phyloP scores from a whole-genome alignment of 1,140 invertebrate genomes.

The Leptinotarsa undecemlineata region DNA sequence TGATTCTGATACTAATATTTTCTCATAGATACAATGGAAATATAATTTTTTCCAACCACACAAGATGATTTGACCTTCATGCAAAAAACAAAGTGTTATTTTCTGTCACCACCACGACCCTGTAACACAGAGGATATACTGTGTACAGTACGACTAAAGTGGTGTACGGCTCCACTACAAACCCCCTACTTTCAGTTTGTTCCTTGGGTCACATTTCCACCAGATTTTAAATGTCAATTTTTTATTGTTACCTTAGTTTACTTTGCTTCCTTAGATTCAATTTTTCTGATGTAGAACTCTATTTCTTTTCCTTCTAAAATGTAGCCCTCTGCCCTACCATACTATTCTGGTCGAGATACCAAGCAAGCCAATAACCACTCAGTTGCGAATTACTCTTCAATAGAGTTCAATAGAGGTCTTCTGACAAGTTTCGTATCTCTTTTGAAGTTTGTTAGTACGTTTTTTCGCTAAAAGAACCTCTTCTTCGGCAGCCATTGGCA shows the following conservation, averaged over 20 bases:
- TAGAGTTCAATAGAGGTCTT: conserved; percentile 87
- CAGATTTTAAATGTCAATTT: not conserved
- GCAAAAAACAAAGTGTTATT: too few relatives aligned
- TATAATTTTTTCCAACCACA: too few relatives aligned
- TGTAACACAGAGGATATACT: too few relatives aligned
- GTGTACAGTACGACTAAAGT: too few relatives aligned
- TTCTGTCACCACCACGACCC: too few relatives aligned
- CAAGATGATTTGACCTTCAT: too few relatives aligned
- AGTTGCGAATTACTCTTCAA: conserved; percentile 97
- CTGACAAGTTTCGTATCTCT: conserved; percentile 93
- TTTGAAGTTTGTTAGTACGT: conserved; percentile 87
- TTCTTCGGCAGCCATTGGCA: conserved; percentile 94
- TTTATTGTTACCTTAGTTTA: conserved; percentile 56
- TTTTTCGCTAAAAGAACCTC: conserved; percentile 94
- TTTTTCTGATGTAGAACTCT: conserved; percentile 98
- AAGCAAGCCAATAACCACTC: conserved; percentile 94
- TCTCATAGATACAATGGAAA: too few relatives aligned
- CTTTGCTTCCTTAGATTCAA: conserved; percentile 93
- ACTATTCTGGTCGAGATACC: conserved; percentile 94
- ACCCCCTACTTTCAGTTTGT: too few relatives aligned
- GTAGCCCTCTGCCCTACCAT: conserved; percentile 95
- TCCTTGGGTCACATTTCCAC: too few relatives aligned
- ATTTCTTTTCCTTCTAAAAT: conserved; percentile 99
- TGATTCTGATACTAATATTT: too few relatives aligned
- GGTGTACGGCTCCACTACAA: too few relatives aligned